Percentiles rank a stretch among this genome's conserved stretches.
Evolutionary conservation across 1,140 invertebrate species (phyloP).

Genomic region (Physella acuta): DNA sequence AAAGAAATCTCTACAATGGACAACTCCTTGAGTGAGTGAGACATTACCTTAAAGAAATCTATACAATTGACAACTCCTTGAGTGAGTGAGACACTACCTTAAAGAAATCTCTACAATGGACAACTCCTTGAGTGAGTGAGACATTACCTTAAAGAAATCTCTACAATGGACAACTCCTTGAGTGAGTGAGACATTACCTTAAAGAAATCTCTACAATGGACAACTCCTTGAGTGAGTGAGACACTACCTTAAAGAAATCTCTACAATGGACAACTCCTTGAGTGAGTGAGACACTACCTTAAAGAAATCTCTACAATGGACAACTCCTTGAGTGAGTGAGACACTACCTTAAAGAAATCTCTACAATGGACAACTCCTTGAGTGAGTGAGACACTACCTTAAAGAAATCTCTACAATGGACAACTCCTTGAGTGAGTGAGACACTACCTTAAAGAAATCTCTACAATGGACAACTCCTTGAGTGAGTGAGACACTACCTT

Average conservation of each 20-base stretch:
- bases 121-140: conserved; percentile 74
- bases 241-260: conserved; percentile 75
- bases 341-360: conserved; percentile 75
- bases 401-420: conserved; percentile 79
- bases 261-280: conserved; percentile 80
- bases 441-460: conserved; percentile 75
- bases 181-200: too few relatives aligned
- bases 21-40: conserved; percentile 74
- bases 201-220: conserved; percentile 79
- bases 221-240: conserved; percentile 74
- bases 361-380: conserved; percentile 80
- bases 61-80: conserved; percentile 80
- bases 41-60: conserved; percentile 75
- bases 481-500: too few relatives aligned
- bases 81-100: too few relatives aligned
- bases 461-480: conserved; percentile 80
- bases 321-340: conserved; percentile 74
- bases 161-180: conserved; percentile 80
- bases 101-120: conserved; percentile 79
- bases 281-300: too few relatives aligned
- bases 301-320: conserved; percentile 79
- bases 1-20: conserved; percentile 79
- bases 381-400: too few relatives aligned
- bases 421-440: conserved; percentile 74
- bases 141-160: conserved; percentile 75